Conservation (phyloP, 2,888 invertebrate genomes). For the Cephus rjabovi region DNA sequence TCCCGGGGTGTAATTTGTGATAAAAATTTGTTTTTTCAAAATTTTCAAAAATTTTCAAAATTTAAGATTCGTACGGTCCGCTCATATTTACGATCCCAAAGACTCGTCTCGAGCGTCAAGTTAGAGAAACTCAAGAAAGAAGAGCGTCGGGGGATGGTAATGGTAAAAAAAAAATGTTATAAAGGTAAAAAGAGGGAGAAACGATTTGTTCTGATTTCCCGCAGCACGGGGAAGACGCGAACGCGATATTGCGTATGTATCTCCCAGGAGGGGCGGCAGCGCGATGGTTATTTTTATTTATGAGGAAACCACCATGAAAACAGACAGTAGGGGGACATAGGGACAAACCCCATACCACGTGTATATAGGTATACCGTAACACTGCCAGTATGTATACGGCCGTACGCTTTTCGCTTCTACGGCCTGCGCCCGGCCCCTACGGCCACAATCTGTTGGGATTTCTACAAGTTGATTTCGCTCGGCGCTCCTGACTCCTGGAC, state of each 20-base stretch:
- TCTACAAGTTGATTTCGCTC: constrained; percentile 62
- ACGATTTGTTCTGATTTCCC: constrained; percentile 57
- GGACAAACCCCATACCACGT: no score
- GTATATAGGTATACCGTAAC: no score
- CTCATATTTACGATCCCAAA: no score
- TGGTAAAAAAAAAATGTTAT: no score
- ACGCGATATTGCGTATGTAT: constrained; percentile 59
- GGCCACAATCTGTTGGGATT: constrained; percentile 62
- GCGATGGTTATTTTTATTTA: constrained; percentile 66
- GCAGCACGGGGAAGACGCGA: constrained; percentile 39
- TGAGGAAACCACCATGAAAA: constrained; percentile 66
- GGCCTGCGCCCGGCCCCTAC: constrained; percentile 28
- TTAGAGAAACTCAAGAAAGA: no score
- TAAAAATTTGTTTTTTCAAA: neutral
- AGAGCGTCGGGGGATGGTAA: no score
- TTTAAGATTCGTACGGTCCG: no score
- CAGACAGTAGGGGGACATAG: constrained; percentile 29
- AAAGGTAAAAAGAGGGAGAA: neutral
- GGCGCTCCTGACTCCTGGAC: constrained; percentile 17
- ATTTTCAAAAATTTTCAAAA: neutral
- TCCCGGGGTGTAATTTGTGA: neutral
- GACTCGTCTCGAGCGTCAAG: no score
- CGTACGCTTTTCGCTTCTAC: constrained; percentile 15
- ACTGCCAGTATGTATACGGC: no score
- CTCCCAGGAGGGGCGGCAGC: constrained; percentile 48